phyloP scores from a whole-genome alignment of 2,797 vertebrate species.

The Steatocranus sp. region DNA sequence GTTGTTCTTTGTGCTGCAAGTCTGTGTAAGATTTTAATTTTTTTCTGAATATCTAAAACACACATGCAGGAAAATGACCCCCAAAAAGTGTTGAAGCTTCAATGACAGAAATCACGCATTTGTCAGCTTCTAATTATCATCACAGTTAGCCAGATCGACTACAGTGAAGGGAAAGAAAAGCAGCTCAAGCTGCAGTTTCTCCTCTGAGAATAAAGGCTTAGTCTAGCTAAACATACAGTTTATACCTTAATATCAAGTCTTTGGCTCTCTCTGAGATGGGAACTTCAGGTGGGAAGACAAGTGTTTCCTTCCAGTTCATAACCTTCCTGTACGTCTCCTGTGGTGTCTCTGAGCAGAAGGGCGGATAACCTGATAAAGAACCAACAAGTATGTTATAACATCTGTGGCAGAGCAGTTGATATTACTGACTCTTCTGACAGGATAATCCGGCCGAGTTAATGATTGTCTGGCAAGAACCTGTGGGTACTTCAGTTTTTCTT shows the following conservation, averaged over 20 bases:
- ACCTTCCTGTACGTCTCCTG: slow-evolving; percentile 99
- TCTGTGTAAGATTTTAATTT: fast-evolving
- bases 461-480: not conserved
- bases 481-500: not conserved
- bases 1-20: not conserved
- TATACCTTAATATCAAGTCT: slow-evolving; percentile 90
- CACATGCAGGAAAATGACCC: not conserved
- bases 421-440: not conserved
- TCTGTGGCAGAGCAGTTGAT: not conserved
- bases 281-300: slow-evolving; percentile 96
- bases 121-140: not conserved
- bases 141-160: not conserved
- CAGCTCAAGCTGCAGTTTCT: not conserved
- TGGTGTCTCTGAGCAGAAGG: slow-evolving; percentile 97
- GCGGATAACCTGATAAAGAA: slow-evolving; percentile 86
- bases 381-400: not conserved
- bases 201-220: not conserved
- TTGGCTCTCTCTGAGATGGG: slow-evolving; percentile 97
- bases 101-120: not conserved
- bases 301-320: slow-evolving; percentile 98
- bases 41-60: not conserved
- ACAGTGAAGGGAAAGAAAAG: not conserved
- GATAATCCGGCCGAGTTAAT: not conserved
- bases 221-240: not conserved
- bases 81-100: fast-evolving